Conservation (phyloP, 1,140 invertebrate genomes). For the Coptotermes formosanus region DNA sequence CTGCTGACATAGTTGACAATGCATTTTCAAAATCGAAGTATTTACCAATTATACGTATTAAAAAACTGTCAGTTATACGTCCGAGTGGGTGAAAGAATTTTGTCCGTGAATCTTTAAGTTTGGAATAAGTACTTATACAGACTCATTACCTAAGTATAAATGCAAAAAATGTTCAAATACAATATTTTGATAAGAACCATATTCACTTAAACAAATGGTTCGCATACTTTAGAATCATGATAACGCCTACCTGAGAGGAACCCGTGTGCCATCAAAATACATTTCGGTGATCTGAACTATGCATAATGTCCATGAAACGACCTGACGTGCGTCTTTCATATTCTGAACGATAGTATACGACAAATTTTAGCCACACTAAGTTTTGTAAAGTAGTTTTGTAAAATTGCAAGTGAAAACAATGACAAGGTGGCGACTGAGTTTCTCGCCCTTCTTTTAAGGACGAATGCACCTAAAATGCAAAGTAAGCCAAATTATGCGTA, state of each 20-base stretch:
- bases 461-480: background rate
- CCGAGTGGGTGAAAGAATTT: too few relatives aligned
- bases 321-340: background rate
- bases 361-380: background rate
- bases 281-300: background rate
- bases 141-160: too few relatives aligned
- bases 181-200: background rate
- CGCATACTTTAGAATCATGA: background rate
- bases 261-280: background rate
- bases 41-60: too few relatives aligned
- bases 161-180: background rate
- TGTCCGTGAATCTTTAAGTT: too few relatives aligned
- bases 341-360: background rate
- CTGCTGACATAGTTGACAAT: too few relatives aligned
- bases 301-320: slow-evolving; percentile 2
- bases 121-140: too few relatives aligned
- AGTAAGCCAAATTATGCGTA: background rate
- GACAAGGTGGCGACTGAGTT: background rate
- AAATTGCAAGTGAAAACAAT: background rate
- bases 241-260: background rate
- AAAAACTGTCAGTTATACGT: too few relatives aligned
- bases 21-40: too few relatives aligned
- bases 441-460: background rate
- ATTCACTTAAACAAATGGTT: background rate
- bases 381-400: slow-evolving; percentile 9